These are phyloP conservation scores for Sebastolobus alascanus DNA, from an alignment of 2,797 vertebrate species.

Conservation along the genomic window DNA sequence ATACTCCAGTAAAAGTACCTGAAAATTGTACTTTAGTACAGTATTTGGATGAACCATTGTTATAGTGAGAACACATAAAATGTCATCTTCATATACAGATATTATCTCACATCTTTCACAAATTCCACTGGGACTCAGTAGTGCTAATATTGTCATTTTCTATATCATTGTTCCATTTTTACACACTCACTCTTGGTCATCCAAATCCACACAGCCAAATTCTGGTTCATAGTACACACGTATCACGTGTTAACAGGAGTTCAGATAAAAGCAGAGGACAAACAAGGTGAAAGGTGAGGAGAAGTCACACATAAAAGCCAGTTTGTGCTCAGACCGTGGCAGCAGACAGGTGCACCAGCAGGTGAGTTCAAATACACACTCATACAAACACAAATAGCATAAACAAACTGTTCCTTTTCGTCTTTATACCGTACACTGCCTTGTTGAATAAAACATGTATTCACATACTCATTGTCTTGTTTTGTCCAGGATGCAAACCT, in stretches of 20 bases:
- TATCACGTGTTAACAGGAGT: not conserved
- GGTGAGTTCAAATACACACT: conserved; percentile 64
- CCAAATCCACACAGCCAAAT: not conserved
- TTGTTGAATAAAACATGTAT: not conserved
- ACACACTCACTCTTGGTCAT: not conserved
- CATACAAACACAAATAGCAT: conserved; percentile 1
- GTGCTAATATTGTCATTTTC: not conserved
- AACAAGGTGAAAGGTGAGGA: conserved; percentile 45
- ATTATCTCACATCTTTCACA: not conserved
- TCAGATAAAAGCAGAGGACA: conserved; percentile 32
- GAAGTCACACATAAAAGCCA: conserved; percentile 48
- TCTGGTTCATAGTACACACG: conserved; percentile 4
- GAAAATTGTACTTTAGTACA: not conserved
- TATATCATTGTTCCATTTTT: not conserved
- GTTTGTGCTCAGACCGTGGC: conserved; percentile 11
- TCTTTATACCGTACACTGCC: too few relatives aligned
- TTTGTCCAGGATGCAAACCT: conserved; percentile 54
- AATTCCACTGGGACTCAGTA: not conserved
- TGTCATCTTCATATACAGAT: not conserved
- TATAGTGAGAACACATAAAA: not conserved
- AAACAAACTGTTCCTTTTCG: not conserved
- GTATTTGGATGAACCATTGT: not conserved
- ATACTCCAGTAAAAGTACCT: not conserved
- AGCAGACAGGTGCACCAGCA: conserved; percentile 17
- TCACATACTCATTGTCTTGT: too few relatives aligned